These are phyloP conservation scores for Chydorus sphaericus DNA, from an alignment of 2,888 invertebrate species.

Conservation along the genomic window DNA sequence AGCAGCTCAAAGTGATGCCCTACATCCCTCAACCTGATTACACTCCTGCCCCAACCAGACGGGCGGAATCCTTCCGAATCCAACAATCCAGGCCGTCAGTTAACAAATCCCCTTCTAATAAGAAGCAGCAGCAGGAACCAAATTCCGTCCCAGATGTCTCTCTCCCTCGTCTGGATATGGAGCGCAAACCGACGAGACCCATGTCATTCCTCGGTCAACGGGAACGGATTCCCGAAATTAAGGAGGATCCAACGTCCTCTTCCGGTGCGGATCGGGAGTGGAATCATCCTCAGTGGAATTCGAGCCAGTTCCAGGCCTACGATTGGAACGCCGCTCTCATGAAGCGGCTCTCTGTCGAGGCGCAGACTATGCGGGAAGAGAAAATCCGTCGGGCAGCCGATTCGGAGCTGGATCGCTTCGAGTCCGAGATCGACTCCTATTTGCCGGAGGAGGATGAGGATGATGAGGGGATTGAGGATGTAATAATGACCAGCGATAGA, in stretches of 20 bases:
- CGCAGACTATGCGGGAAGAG: constrained; percentile 1
- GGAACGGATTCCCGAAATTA: not conserved
- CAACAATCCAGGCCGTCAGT: not conserved
- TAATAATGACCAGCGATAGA: not conserved
- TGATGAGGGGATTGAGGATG: not conserved
- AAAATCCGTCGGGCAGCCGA: not conserved
- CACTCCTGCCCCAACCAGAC: constrained; percentile 7
- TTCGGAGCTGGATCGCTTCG: constrained; percentile 13
- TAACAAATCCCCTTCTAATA: not conserved
- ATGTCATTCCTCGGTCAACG: not conserved
- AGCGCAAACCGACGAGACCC: not conserved
- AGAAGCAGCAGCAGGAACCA: not conserved
- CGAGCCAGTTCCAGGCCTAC: constrained; percentile 13
- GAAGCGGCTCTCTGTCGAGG: constrained; percentile 14
- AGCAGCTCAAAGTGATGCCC: constrained; percentile 9
- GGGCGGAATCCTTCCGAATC: not conserved
- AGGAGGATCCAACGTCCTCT: not conserved
- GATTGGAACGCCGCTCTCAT: constrained; percentile 8
- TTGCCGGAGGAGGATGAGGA: constrained; percentile 2
- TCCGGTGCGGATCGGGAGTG: not conserved
- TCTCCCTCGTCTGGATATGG: not conserved
- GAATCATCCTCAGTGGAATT: not conserved
- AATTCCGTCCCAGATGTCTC: not conserved
- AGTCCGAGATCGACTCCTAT: constrained; percentile 14
- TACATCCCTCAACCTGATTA: constrained; percentile 15